These are phyloP conservation scores for Tautogolabrus adspersus DNA, from an alignment of 2,113 vertebrate species.

Conservation along the genomic window DNA sequence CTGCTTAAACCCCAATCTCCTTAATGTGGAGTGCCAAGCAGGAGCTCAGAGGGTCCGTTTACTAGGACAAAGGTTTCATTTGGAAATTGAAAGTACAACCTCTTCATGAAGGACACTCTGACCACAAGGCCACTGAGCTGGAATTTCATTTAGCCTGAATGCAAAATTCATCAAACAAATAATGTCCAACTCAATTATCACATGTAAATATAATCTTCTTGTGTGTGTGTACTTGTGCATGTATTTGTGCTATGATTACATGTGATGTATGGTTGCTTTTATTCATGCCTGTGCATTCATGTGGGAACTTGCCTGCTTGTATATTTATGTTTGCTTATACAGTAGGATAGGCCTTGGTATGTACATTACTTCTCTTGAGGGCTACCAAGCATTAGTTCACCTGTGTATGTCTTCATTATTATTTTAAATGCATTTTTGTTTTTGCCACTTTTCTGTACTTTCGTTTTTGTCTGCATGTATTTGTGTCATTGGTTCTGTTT, in stretches of 20 bases:
- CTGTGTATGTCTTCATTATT: too few relatives aligned
- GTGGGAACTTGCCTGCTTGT: background rate
- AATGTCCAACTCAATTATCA: background rate
- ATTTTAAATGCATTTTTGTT: background rate
- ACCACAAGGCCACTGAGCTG: background rate
- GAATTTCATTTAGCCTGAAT: conserved; percentile 10
- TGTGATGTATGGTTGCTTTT: background rate
- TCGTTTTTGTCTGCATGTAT: background rate
- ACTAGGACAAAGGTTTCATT: conserved; percentile 56
- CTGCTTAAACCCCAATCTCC: conserved; percentile 68
- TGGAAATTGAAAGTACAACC: conserved; percentile 37
- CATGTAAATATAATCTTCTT: background rate
- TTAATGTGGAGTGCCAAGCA: conserved; percentile 41
- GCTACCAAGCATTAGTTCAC: background rate
- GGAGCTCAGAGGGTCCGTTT: background rate
- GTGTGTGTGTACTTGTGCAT: background rate
- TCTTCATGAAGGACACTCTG: background rate
- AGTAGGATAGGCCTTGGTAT: background rate
- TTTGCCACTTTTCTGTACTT: background rate
- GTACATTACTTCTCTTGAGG: background rate
- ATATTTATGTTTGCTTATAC: background rate
- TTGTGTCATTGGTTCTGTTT: background rate
- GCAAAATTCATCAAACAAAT: background rate
- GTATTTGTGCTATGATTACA: background rate
- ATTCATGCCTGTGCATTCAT: background rate